A percentile compares a stretch with the other conserved stretches of the same genome.
Conservation (phyloP, 2,888 invertebrate genomes). For the Mechanitis messenoides region DNA sequence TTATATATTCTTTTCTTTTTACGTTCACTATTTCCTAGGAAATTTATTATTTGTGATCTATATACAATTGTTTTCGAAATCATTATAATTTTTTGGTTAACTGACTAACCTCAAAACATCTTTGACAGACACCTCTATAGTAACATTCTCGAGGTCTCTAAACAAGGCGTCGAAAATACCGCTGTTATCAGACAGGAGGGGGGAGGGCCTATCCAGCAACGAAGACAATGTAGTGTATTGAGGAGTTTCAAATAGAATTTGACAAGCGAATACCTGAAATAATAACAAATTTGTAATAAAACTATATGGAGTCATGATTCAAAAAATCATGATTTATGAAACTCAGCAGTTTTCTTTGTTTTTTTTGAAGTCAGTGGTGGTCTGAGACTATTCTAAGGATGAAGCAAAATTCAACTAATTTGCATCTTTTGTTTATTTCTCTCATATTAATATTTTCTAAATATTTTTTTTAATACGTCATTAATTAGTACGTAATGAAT, state of each 20-base stretch:
- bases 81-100: conserved; percentile 8
- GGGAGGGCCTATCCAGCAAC: conserved; percentile 81
- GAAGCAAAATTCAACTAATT: too few relatives aligned
- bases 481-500: too few relatives aligned
- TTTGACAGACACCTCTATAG: conserved; percentile 70
- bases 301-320: too few relatives aligned
- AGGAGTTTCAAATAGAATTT: conserved; percentile 81
- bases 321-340: too few relatives aligned
- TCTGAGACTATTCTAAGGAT: too few relatives aligned
- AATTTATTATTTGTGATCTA: conserved; percentile 5
- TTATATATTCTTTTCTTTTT: too few relatives aligned
- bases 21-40: too few relatives aligned
- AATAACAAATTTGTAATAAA: conserved; percentile 7
- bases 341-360: too few relatives aligned
- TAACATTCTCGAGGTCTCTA: conserved; percentile 71
- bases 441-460: too few relatives aligned
- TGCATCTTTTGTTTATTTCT: too few relatives aligned
- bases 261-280: conserved; percentile 79
- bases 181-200: conserved; percentile 70
- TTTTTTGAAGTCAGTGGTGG: too few relatives aligned
- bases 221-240: conserved; percentile 79
- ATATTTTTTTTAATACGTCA: too few relatives aligned
- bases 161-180: conserved; percentile 75
- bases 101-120: conserved; percentile 65
- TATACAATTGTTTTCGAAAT: conserved; percentile 5